These are phyloP conservation scores for Polypterus bichir DNA, from an alignment of 2,113 vertebrate species.

Conservation along the genomic window DNA sequence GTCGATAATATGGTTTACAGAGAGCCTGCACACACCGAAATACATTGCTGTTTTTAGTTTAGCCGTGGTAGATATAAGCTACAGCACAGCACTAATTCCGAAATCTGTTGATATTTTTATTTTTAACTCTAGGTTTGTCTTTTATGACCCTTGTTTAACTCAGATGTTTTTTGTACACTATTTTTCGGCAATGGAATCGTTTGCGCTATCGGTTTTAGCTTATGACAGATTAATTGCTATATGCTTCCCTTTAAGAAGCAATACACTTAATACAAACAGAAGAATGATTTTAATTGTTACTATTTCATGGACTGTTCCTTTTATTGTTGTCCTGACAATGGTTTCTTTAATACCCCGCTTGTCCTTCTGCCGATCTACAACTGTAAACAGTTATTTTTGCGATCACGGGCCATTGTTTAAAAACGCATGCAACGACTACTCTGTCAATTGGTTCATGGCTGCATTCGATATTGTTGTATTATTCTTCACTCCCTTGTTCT, in stretches of 20 bases:
- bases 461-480: background rate
- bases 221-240: conserved; percentile 9
- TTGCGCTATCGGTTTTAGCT: background rate
- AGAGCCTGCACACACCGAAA: conserved; percentile 1
- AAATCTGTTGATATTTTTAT: conserved; percentile 3
- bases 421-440: background rate
- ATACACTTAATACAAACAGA: background rate
- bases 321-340: background rate
- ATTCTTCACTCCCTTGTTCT: background rate
- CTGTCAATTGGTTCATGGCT: conserved; percentile 2
- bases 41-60: conserved; percentile 4
- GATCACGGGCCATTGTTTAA: conserved; percentile 8
- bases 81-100: conserved; percentile 5
- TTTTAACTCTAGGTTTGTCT: background rate
- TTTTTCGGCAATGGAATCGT: conserved; percentile 6
- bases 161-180: conserved; percentile 4
- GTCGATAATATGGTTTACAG: background rate
- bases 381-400: conserved; percentile 7
- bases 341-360: background rate
- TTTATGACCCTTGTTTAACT: background rate
- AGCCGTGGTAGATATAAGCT: conserved; percentile 3
- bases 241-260: background rate
- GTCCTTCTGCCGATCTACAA: conserved; percentile 5
- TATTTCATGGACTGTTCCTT: conserved; percentile 2
- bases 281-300: conserved; percentile 3